Base-by-base conservation (phyloP, 2,888 invertebrate species). In the Euclidia mi region DNA sequence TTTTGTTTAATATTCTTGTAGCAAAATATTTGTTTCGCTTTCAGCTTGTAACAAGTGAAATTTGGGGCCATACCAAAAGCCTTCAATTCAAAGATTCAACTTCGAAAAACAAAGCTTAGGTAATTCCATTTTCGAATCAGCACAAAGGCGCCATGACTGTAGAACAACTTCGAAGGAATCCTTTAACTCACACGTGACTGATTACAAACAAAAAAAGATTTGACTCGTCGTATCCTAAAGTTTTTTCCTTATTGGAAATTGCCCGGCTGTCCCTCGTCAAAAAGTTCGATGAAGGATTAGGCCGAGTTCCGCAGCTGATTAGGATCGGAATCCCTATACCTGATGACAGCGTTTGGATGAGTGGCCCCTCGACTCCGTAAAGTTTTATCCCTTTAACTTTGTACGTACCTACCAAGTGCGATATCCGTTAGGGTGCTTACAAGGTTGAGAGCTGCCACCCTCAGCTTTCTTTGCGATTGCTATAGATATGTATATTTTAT, bases 171-270 rank as follows among this genome's bases (percentile, higher is more conserved):
- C 44, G 37, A 49, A 57, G 44, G 15, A 51, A 60, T 58, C 47
- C 51, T 46, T 41, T 61, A 65, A 71, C 63, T 69, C 63, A 42
- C 56, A 53, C 61, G 65, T 74, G 66, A 79, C 53, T 74, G 71
- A 78, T 73, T 63, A 72, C 57, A 62, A 68, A 70, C 65, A 73
- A 66, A 75, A 75, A 71, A n/a, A 71, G 62, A 65, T 66, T 61
- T 76, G 75, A 68, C 79, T 58, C 42, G 50, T 53, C 53, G 74
- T 59, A 76, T 68, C 64, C 40, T 45, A 40, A 52, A 62, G 40
- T 60, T 55, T 64, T 66, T 68, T 69, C 62, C 72, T 63, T 73
- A 76, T 76, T 72, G 72, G 71, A 71, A 77, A 78, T 72, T 66
- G 61, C 55, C 69, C 56, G 59, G 45, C 57, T 62, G 48, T 76